These are phyloP conservation scores for Hylomyscus alleni DNA, from an alignment of 2,797 vertebrate species.

Conservation along the genomic window DNA sequence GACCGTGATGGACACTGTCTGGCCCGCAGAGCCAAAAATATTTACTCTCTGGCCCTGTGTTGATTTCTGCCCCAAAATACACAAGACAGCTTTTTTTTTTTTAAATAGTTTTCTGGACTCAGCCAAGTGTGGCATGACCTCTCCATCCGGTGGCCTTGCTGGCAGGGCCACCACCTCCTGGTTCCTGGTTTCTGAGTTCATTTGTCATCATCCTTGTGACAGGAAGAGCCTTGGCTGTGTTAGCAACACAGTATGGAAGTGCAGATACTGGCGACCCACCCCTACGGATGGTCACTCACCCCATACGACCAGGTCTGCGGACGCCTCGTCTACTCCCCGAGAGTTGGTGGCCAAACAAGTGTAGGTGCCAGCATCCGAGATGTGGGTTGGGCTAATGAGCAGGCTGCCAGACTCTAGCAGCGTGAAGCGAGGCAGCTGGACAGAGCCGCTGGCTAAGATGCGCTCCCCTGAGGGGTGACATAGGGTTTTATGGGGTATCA, in stretches of 20 bases:
- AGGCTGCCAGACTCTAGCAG: constrained; percentile 97
- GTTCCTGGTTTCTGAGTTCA: not conserved
- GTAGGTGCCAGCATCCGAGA: constrained; percentile 95
- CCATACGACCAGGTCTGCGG: constrained; percentile 96
- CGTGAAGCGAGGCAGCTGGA: constrained; percentile 97
- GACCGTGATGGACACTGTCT: not conserved
- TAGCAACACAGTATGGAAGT: fast-evolving
- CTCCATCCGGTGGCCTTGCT: fast-evolving
- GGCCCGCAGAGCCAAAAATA: constrained; percentile 31
- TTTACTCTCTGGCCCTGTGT: not conserved
- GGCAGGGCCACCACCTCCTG: not conserved
- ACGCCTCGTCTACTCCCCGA: constrained; percentile 95
- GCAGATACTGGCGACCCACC: not conserved
- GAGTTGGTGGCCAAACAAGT: constrained; percentile 98
- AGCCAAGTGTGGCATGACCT: fast-evolving
- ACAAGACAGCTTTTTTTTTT: not conserved
- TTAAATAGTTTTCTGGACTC: not conserved
- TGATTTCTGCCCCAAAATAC: not conserved
- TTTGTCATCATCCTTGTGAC: not conserved
- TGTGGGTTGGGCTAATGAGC: constrained; percentile 95
- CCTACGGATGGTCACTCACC: constrained; percentile 89
- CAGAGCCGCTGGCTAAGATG: constrained; percentile 96
- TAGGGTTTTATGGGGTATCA: not conserved
- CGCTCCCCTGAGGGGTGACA: constrained; percentile 91
- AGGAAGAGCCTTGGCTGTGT: not conserved